These are phyloP conservation scores for Caretta caretta DNA, from an alignment of 2,113 vertebrate species.

Conservation along the genomic window DNA sequence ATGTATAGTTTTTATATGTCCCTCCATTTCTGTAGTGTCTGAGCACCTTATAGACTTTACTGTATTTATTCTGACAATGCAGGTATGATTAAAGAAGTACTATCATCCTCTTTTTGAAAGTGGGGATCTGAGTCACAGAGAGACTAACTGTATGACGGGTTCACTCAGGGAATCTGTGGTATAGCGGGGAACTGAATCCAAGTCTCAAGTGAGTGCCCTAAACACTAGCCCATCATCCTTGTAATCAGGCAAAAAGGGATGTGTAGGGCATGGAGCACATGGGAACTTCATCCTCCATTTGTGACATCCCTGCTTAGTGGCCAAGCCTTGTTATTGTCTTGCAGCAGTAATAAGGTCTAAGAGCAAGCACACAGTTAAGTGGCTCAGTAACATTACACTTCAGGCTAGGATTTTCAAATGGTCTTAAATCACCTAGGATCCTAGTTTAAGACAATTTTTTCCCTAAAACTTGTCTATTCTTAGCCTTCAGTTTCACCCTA, in stretches of 20 bases:
- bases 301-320: background rate
- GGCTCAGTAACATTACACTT: background rate
- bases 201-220: background rate
- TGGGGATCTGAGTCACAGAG: background rate
- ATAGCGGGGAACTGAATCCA: background rate
- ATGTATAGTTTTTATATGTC: background rate
- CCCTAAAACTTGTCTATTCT: background rate
- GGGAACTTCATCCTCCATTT: background rate
- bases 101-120: background rate
- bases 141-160: background rate
- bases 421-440: background rate
- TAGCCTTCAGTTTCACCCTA: background rate
- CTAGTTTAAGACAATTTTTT: background rate
- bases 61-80: background rate
- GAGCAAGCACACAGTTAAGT: background rate
- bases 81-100: background rate
- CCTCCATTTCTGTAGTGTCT: background rate
- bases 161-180: background rate
- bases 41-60: background rate
- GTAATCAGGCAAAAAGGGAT: background rate
- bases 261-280: background rate
- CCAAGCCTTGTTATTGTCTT: background rate
- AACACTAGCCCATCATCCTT: background rate
- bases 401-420: background rate
- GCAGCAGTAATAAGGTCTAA: background rate